Evolutionary conservation across 2,888 invertebrate genomes (phyloP).

Genomic region (Agrotis exclamationis): DNA sequence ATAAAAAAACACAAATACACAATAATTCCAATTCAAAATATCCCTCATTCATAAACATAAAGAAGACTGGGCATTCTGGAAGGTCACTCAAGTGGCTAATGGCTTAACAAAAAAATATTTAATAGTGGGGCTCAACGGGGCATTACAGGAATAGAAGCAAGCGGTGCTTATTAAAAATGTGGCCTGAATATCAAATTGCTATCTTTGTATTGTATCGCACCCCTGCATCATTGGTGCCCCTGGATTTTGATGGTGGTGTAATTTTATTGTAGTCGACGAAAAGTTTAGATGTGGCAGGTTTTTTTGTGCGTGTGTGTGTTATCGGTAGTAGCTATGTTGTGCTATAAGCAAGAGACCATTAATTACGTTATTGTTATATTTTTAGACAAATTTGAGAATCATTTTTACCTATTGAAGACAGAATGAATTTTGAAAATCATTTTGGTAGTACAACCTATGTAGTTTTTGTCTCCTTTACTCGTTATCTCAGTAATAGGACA

Average conservation of each 20-base stretch:
- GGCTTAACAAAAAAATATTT: slow-evolving; percentile 85
- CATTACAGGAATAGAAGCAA: slow-evolving; percentile 75
- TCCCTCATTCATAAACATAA: slow-evolving; percentile 52
- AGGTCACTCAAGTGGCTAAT: slow-evolving; percentile 77
- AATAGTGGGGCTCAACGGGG: slow-evolving; percentile 84
- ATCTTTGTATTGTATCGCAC: slow-evolving; percentile 86
- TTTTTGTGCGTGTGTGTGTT: background rate
- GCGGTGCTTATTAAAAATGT: slow-evolving; percentile 90
- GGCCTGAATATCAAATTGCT: slow-evolving; percentile 92
- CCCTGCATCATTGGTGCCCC: slow-evolving; percentile 79
- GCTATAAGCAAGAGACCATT: no score
- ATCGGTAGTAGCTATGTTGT: no score
- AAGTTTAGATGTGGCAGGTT: slow-evolving; percentile 49
- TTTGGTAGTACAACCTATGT: no score
- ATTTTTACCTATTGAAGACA: no score
- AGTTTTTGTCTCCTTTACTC: no score
- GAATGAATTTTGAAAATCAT: no score
- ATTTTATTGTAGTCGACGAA: slow-evolving; percentile 44
- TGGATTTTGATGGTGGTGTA: slow-evolving; percentile 69
- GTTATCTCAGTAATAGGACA: no score
- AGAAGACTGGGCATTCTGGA: slow-evolving; percentile 72
- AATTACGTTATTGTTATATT: no score
- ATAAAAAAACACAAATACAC: slow-evolving; percentile 2
- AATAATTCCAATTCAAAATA: slow-evolving; percentile 26
- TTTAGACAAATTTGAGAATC: no score